A percentile compares a stretch with the other conserved stretches of the same genome.
Conservation (phyloP, 2,113 vertebrate genomes). For the Poeciliopsis occidentalis region DNA sequence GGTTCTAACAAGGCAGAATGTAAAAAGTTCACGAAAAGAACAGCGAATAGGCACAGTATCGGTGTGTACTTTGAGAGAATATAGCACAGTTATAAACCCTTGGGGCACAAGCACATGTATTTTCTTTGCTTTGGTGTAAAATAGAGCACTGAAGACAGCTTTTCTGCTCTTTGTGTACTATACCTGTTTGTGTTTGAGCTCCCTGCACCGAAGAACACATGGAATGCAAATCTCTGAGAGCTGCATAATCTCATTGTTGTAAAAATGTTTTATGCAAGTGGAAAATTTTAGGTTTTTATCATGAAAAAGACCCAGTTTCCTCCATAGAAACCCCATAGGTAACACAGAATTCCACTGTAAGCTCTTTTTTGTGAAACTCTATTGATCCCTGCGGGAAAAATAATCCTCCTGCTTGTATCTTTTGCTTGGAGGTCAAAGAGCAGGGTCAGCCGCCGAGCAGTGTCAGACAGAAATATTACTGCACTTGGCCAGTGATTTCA, state of each 20-base stretch:
- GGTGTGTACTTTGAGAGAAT: background rate
- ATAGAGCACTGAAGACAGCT: background rate
- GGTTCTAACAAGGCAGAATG: background rate
- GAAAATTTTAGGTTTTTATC: constrained; percentile 5
- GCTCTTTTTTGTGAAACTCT: constrained; percentile 29
- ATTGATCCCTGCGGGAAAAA: constrained; percentile 39
- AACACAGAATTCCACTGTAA: constrained; percentile 33
- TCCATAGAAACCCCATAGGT: constrained; percentile 14
- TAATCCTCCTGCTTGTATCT: constrained; percentile 39
- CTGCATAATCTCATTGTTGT: background rate
- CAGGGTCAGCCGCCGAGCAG: constrained; percentile 34
- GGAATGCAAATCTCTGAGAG: constrained; percentile 19
- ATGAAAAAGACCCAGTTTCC: constrained; percentile 12
- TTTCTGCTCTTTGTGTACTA: constrained; percentile 1
- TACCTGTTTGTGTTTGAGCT: background rate
- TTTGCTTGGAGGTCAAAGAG: constrained; percentile 47
- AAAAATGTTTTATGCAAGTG: constrained; percentile 1
- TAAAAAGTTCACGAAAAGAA: background rate
- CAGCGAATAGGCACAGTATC: background rate
- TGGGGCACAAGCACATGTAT: constrained; percentile 12
- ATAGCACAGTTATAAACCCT: constrained; percentile 17
- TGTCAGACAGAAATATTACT: constrained; percentile 26
- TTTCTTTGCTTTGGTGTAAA: background rate
- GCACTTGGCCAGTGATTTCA: constrained; percentile 12
- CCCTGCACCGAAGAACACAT: background rate